Conservation (phyloP, 2,888 invertebrate genomes). For the Maniola hyperantus region DNA sequence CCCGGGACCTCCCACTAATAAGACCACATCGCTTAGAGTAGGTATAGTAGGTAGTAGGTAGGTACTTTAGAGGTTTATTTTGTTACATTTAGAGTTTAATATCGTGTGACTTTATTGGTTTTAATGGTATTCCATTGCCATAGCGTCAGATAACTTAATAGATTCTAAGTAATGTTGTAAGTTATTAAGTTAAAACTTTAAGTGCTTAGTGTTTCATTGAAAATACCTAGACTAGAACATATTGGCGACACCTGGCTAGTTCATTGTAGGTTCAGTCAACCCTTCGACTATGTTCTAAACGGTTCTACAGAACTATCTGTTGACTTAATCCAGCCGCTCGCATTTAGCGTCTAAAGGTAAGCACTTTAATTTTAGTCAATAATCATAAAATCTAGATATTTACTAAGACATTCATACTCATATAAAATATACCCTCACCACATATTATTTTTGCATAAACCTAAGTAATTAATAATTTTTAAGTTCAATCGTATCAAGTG, state of each 20-base stretch:
- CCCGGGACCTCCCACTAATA: too few relatives aligned
- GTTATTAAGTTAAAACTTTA: conserved; percentile 5
- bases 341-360: conserved; percentile 40
- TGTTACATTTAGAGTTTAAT: too few relatives aligned
- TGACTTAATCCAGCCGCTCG: conserved; percentile 29
- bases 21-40: too few relatives aligned
- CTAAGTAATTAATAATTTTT: too few relatives aligned
- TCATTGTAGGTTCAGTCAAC: conserved; percentile 73
- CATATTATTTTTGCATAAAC: too few relatives aligned
- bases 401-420: too few relatives aligned
- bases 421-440: too few relatives aligned
- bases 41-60: too few relatives aligned
- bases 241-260: conserved; percentile 56
- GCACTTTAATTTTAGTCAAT: conserved; percentile 14
- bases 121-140: too few relatives aligned
- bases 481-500: too few relatives aligned
- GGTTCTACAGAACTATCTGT: conserved; percentile 33
- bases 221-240: conserved; percentile 15
- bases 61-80: too few relatives aligned
- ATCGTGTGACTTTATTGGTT: background rate
- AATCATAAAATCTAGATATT: background rate
- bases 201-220: background rate
- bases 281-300: conserved; percentile 40
- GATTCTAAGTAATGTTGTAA: background rate
- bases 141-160: background rate